A percentile compares a stretch with the other conserved stretches of the same genome.
phyloP scores from a whole-genome alignment of 2,113 vertebrate genomes.

The Platichthys stellatus region DNA sequence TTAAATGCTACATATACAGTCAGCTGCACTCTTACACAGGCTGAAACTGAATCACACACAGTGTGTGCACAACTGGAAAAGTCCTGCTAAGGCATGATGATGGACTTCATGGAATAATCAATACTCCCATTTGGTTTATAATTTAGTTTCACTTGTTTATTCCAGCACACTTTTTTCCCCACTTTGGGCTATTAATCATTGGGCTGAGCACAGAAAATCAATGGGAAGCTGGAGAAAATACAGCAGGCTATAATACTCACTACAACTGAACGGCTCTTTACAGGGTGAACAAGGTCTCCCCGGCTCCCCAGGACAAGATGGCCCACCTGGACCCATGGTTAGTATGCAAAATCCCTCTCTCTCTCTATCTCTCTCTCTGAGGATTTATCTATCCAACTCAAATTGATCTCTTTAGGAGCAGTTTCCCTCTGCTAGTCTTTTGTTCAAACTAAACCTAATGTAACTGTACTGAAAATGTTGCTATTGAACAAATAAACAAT shows the following conservation, averaged over 20 bases:
- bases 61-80: conserved; percentile 27
- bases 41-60: conserved; percentile 24
- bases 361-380: background rate
- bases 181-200: conserved; percentile 74
- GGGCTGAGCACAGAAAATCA: conserved; percentile 68
- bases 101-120: conserved; percentile 75
- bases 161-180: conserved; percentile 66
- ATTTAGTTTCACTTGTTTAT: conserved; percentile 74
- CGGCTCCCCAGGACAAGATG: conserved; percentile 93
- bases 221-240: conserved; percentile 67
- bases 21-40: background rate
- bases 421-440: background rate
- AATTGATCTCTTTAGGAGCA: background rate
- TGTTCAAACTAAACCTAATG: background rate
- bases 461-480: background rate
- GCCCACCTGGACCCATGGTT: conserved; percentile 96
- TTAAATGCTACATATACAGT: background rate
- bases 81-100: conserved; percentile 50
- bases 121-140: conserved; percentile 66
- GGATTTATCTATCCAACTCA: conserved; percentile 4
- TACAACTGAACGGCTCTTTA: conserved; percentile 68
- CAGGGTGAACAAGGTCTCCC: conserved; percentile 98
- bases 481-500: background rate
- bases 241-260: conserved; percentile 67
- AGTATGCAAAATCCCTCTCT: conserved; percentile 51